Evolutionary conservation across 2,797 vertebrate genomes (phyloP).

Genomic region (Discoglossus pictus): DNA sequence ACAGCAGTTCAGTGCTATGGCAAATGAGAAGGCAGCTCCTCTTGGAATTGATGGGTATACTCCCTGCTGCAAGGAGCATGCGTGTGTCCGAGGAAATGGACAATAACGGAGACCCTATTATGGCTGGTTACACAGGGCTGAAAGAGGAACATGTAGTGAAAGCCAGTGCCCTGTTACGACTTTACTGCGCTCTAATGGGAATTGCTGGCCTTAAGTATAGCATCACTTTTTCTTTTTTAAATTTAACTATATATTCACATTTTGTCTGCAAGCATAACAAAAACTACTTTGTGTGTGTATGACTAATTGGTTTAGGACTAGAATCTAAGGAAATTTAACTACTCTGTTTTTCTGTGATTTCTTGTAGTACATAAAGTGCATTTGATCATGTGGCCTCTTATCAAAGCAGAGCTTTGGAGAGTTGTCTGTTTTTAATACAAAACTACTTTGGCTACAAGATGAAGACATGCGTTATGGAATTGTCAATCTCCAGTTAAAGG

Average conservation of each 20-base stretch:
- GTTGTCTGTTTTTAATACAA: too few species aligned
- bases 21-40: slow-evolving; percentile 97
- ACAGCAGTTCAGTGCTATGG: slow-evolving; percentile 93
- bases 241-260: slow-evolving; percentile 53
- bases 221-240: slow-evolving; percentile 26
- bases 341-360: background rate
- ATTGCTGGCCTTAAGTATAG: slow-evolving; percentile 94
- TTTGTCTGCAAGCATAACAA: too few species aligned
- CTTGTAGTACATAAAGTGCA: too few species aligned
- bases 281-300: too few species aligned
- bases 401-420: too few species aligned
- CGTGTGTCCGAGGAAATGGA: slow-evolving; percentile 80
- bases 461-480: too few species aligned
- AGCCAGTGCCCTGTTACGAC: slow-evolving; percentile 90
- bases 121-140: slow-evolving; percentile 86
- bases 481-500: too few species aligned
- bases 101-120: slow-evolving; percentile 68
- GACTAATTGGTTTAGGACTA: too few species aligned
- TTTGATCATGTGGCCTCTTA: too few species aligned
- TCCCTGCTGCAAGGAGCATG: slow-evolving; percentile 88
- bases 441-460: too few species aligned
- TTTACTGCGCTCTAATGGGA: slow-evolving; percentile 97
- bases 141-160: slow-evolving; percentile 96
- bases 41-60: slow-evolving; percentile 91
- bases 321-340: too few species aligned